These are phyloP conservation scores for Megaceryle torquata DNA, from an alignment of 2,113 vertebrate species.

Conservation along the genomic window DNA sequence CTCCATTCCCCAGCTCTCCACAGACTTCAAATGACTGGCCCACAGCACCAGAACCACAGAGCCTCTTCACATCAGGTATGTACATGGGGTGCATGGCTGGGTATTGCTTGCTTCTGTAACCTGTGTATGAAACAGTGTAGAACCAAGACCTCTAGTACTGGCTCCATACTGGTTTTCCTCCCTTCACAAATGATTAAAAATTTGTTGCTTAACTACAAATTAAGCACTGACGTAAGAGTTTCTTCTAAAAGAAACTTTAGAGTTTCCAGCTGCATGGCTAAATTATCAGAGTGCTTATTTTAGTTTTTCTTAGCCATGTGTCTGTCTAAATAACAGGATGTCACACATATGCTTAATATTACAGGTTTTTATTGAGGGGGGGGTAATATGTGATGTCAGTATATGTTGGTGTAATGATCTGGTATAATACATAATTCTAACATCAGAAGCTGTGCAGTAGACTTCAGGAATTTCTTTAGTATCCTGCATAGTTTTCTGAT, in stretches of 20 bases:
- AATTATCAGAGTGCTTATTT: background rate
- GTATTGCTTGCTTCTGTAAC: background rate
- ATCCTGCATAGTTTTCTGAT: background rate
- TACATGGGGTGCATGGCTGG: background rate
- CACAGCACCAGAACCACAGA: conserved; percentile 97
- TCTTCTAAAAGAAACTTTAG: background rate
- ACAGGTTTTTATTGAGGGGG: background rate
- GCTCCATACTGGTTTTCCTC: background rate
- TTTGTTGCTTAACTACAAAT: background rate
- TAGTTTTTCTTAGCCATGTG: background rate
- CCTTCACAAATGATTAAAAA: background rate
- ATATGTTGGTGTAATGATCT: background rate
- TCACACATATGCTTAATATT: background rate
- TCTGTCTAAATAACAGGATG: background rate
- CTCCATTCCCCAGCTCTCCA: conserved; percentile 90
- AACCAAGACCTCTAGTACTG: background rate
- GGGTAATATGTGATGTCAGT: background rate
- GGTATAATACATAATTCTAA: background rate
- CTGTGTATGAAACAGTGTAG: background rate
- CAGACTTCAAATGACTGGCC: conserved; percentile 94
- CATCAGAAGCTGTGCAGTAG: background rate
- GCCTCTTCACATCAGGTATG: conserved; percentile 96
- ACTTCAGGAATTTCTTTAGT: background rate
- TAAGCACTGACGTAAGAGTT: background rate
- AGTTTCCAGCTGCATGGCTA: background rate